Evolutionary conservation across 2,113 vertebrate species (phyloP), one percentile per base, ranked within the genome.

Genomic region (Fregata magnificens): DNA sequence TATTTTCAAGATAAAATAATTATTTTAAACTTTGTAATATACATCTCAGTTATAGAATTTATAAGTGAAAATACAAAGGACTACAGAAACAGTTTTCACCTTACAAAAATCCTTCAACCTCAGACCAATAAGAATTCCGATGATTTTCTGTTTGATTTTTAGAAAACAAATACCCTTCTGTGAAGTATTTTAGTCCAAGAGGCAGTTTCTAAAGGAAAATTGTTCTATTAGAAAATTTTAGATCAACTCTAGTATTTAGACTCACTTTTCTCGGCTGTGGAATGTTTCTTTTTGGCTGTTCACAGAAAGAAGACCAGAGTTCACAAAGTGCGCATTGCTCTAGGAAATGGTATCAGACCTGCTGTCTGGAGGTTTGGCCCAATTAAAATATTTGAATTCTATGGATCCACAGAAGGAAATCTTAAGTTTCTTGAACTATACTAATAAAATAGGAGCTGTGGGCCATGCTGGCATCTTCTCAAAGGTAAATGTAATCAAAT

Each of bases 341-440:
- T 99, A 3, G 98, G 98, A 42, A 99, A 98, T 49, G 97, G 98
- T 36, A 86, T 98, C 21, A 96, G 98, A 52, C 16, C 81, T 5
- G 98, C 98, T 71, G 95, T 96, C 11, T 98, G 98, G 98, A 97
- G 98, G 19, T 99, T 98, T 87, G 98, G 98, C 26, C 61, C 98
- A 71, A 85, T 98, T 73, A 58, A 50, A 12, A 96, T 99, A 71
- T 93, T 70, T 44, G 98, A 99, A 93, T 98, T 98, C 81, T 99
- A 98, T 15, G 98, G 98, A 29, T 97, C 98, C 1, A 99, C 98
- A 9, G 98, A 99, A 94, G 97, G 97, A 78, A 98, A 98, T 58
- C 5, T 97, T 11, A 59, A 59, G 80, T 40, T 98, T 99, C 70
- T 9, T 98, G 24, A 99, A 98, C 95, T 98, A 98, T 34, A 24